Conservation (phyloP, 2,888 invertebrate genomes). For the Orthosia gracilis region DNA sequence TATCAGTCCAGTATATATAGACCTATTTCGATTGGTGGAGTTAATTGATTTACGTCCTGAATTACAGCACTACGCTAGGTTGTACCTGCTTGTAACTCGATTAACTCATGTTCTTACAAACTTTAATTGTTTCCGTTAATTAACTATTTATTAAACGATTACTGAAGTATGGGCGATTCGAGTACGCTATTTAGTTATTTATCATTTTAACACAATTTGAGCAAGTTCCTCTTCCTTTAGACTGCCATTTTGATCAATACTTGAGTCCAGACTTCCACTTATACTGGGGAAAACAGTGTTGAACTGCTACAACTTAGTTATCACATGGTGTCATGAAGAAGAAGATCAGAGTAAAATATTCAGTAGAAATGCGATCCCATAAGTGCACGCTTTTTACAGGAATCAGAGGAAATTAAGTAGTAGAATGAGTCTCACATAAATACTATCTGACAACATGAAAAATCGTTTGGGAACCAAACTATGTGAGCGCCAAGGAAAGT, state of each 20-base stretch:
- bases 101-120: background rate
- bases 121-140: slow-evolving; percentile 18
- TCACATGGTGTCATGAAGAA: no score
- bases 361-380: no score
- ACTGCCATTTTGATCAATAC: no score
- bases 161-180: background rate
- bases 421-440: no score
- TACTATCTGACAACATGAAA: background rate
- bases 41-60: slow-evolving; percentile 48
- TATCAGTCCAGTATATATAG: background rate
- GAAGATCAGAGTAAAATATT: no score
- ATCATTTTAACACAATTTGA: background rate
- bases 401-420: no score
- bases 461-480: background rate
- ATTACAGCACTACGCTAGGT: slow-evolving; percentile 27
- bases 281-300: no score
- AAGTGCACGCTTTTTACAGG: no score
- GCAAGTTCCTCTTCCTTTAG: no score
- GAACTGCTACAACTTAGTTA: no score
- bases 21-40: slow-evolving; percentile 3
- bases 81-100: background rate
- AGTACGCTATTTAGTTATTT: background rate
- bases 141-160: slow-evolving; percentile 7
- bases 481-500: background rate
- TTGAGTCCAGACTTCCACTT: no score